Percentiles rank a stretch among this genome's conserved stretches.
Evolutionary conservation across 37 sponge, comb jelly and placozoan genomes (phyloP).

Genomic region (Theonella swinhoei): DNA sequence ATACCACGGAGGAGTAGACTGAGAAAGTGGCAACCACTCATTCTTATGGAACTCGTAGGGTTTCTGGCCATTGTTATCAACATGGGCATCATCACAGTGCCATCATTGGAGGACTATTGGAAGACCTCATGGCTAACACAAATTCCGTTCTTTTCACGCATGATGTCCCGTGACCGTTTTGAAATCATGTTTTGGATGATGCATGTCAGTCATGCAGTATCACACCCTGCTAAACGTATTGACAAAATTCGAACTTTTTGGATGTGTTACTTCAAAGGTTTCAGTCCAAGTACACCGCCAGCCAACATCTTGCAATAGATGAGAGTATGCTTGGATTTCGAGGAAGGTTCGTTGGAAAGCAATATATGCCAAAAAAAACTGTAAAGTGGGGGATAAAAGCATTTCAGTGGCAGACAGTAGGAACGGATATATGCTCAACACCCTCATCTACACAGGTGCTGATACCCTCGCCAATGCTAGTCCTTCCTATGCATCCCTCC

Average conservation of each 20-base stretch:
- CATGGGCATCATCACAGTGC: constrained; percentile 45
- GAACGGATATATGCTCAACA: no score
- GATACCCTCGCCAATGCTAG: no score
- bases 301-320: not conserved
- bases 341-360: constrained; percentile 1
- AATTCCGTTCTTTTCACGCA: not conserved
- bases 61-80: not conserved
- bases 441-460: no score
- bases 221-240: not conserved
- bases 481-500: no score
- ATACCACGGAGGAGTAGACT: not conserved
- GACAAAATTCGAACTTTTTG: not conserved
- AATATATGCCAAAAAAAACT: constrained; percentile 27
- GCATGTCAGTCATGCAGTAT: not conserved
- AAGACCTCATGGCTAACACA: no score
- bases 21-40: not conserved
- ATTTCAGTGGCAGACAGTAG: no score
- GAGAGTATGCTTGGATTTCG: constrained; percentile 29
- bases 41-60: not conserved
- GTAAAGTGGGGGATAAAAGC: constrained; percentile 20
- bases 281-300: not conserved
- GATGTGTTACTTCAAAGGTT: not conserved
- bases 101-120: not conserved
- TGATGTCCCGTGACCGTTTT: constrained; percentile 6
- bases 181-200: not conserved